phyloP scores from a whole-genome alignment of 1,140 invertebrate genomes.

The Laodelphax striatellus region DNA sequence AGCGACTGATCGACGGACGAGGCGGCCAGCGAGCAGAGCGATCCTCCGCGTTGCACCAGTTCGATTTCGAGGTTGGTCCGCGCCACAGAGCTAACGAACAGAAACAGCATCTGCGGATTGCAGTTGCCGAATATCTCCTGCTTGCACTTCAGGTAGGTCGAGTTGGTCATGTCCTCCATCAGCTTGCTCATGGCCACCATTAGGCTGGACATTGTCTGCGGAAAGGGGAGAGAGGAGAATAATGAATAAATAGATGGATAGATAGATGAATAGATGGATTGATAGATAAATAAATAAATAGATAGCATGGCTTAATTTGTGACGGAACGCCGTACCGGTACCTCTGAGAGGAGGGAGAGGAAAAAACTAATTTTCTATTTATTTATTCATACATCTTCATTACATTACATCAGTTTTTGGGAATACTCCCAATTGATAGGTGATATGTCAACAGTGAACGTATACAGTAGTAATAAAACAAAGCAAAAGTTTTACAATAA shows the following conservation, averaged over 20 bases:
- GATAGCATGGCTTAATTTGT: no score
- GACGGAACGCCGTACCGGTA: no score
- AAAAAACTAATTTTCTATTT: no score
- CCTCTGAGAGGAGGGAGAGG: no score
- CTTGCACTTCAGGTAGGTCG: constrained; percentile 54
- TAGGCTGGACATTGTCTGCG: constrained; percentile 47
- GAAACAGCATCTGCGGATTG: constrained; percentile 59
- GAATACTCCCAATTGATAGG: no score
- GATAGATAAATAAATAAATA: no score
- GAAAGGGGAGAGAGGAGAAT: constrained; percentile 14
- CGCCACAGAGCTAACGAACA: constrained; percentile 84
- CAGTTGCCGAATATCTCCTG: constrained; percentile 37
- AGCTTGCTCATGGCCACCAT: constrained; percentile 69
- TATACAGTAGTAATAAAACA: no score
- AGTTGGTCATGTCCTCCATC: constrained; percentile 88
- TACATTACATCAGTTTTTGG: no score
- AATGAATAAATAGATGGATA: constrained; percentile 3
- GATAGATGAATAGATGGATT: no score
- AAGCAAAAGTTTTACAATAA: no score
- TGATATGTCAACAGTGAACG: no score
- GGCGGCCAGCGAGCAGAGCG: constrained; percentile 42
- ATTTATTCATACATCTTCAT: no score
- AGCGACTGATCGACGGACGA: constrained; percentile 37
- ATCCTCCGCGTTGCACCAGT: constrained; percentile 74
- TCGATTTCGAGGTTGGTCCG: constrained; percentile 89